Conservation (phyloP, 2,888 invertebrate species). For the Epicampocera succincta region DNA sequence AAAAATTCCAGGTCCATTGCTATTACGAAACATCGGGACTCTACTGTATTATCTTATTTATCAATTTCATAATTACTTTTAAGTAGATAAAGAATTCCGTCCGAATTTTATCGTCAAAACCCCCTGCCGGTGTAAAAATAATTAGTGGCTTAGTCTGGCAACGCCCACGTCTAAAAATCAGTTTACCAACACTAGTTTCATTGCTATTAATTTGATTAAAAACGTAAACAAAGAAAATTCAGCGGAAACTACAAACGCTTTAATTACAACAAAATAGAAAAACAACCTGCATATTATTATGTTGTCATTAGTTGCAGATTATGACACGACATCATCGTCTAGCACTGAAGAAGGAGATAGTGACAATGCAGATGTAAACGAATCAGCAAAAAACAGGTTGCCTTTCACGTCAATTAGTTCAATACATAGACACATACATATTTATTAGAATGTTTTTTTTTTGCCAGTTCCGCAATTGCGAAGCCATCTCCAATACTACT, state of each 20-base stretch:
- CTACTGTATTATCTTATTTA: no score
- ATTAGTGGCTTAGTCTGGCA: no score
- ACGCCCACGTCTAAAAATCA: no score
- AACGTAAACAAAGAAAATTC: background rate
- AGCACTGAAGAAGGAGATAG: conserved; percentile 32
- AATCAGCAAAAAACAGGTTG: conserved; percentile 4
- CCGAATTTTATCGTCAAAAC: no score
- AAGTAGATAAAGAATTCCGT: no score
- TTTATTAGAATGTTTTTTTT: background rate
- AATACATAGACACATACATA: background rate
- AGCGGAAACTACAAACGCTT: background rate
- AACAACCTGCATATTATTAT: conserved; percentile 16
- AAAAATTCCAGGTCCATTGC: no score
- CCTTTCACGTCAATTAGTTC: no score
- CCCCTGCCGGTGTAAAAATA: no score
- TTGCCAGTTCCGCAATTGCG: background rate
- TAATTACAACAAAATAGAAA: background rate
- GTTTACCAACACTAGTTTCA: no score
- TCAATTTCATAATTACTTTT: no score
- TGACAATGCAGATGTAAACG: background rate
- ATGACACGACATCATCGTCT: conserved; percentile 54
- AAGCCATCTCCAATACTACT: conserved; percentile 30
- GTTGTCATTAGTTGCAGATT: conserved; percentile 64
- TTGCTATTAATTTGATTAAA: no score
- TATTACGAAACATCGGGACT: no score